A percentile compares a stretch with the other conserved stretches of the same genome.
Conservation (phyloP, 1,140 invertebrate species). For the Ceratina japonica region DNA sequence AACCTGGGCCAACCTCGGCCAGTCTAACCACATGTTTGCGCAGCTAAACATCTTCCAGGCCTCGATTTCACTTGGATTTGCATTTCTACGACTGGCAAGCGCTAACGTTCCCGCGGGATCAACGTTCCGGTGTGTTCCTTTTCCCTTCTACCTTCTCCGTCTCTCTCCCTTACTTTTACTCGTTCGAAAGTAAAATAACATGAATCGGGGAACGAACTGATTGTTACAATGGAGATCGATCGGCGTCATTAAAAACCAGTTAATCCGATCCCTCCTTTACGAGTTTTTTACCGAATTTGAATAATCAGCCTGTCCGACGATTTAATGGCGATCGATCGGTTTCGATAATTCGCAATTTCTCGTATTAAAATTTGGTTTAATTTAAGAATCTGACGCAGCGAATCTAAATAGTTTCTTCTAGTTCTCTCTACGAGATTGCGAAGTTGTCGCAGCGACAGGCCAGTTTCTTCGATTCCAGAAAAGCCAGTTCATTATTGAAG, state of each 20-base stretch:
- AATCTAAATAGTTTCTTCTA: no score
- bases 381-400: no score
- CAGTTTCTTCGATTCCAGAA: not conserved
- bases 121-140: constrained; percentile 37
- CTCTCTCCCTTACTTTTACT: not conserved
- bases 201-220: not conserved
- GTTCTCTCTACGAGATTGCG: no score
- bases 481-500: constrained; percentile 6
- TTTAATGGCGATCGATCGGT: no score
- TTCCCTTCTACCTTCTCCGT: constrained; percentile 8
- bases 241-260: constrained; percentile 17
- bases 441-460: no score
- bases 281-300: not conserved
- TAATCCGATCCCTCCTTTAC: constrained; percentile 6
- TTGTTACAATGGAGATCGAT: constrained; percentile 16
- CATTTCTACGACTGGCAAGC: constrained; percentile 67
- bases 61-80: constrained; percentile 63
- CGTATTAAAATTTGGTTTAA: no score
- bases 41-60: constrained; percentile 62
- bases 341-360: no score
- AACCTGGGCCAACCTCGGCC: constrained; percentile 72
- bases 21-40: constrained; percentile 69
- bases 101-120: constrained; percentile 50
- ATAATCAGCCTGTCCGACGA: not conserved
- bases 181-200: constrained; percentile 2